phyloP scores from a whole-genome alignment of 2,888 invertebrate genomes.

The Stenurella melanura region DNA sequence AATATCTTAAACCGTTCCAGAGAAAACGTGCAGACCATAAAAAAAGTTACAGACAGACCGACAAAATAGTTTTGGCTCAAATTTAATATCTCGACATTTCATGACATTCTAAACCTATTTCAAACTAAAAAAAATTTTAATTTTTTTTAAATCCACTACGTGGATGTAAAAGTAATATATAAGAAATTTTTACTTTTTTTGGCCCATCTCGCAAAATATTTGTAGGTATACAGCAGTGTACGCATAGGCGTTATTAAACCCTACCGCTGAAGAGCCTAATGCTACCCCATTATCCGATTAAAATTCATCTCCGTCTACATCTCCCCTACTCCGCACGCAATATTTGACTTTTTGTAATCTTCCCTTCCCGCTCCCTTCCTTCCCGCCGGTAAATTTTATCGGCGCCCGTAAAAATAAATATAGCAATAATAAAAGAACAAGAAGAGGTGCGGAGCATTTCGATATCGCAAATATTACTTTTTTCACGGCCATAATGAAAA shows the following conservation, averaged over 20 bases:
- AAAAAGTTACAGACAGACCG: too few species aligned
- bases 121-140: too few species aligned
- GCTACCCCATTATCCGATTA: background rate
- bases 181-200: too few species aligned
- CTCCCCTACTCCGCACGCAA: background rate
- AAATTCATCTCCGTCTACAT: background rate
- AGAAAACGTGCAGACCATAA: too few species aligned
- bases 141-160: too few species aligned
- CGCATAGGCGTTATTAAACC: background rate
- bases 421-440: slow-evolving; percentile 3
- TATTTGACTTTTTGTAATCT: slow-evolving; percentile 7
- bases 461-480: slow-evolving; percentile 2
- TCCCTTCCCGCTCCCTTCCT: background rate
- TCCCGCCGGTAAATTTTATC: background rate
- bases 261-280: slow-evolving; percentile 2
- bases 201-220: too few species aligned
- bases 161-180: too few species aligned
- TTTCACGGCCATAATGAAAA: background rate
- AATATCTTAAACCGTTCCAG: too few species aligned
- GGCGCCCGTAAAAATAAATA: slow-evolving; percentile 2
- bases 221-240: too few species aligned
- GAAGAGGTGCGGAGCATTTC: background rate
- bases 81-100: too few species aligned
- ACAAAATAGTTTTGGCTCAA: too few species aligned
- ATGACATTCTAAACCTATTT: too few species aligned